A percentile compares a stretch with the other conserved stretches of the same genome.
phyloP scores from a whole-genome alignment of 2,888 invertebrate genomes.

The Tetramorium bicarinatum region DNA sequence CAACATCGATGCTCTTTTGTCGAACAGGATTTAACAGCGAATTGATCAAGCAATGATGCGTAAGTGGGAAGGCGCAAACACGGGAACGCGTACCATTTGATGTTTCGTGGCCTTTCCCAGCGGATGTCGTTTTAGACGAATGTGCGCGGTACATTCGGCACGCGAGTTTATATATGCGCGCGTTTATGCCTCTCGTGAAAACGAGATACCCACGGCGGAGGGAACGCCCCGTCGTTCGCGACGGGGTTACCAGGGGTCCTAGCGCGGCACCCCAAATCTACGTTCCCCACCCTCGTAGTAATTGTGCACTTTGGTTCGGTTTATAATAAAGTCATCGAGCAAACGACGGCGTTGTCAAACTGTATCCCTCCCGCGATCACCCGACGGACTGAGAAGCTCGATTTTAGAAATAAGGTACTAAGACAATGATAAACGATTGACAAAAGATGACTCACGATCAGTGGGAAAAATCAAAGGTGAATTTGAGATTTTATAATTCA shows the following conservation, averaged over 20 bases:
- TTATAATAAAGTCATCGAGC: constrained; percentile 82
- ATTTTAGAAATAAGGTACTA: not conserved
- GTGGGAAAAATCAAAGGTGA: not conserved
- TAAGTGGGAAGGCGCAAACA: constrained; percentile 79
- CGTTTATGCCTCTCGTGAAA: constrained; percentile 71
- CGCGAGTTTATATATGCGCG: constrained; percentile 55
- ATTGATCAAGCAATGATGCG: constrained; percentile 80
- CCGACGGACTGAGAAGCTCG: constrained; percentile 33
- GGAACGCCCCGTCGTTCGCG: constrained; percentile 78
- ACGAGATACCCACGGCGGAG: constrained; percentile 74
- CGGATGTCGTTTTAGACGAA: constrained; percentile 63
- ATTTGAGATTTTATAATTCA: not conserved
- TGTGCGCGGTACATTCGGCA: constrained; percentile 57
- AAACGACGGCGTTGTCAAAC: constrained; percentile 67
- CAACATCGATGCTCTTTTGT: not conserved
- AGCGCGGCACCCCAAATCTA: constrained; percentile 68
- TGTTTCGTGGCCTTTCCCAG: constrained; percentile 65
- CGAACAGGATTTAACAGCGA: constrained; percentile 70
- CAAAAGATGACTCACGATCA: not conserved
- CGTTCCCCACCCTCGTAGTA: constrained; percentile 76
- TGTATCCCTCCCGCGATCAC: constrained; percentile 56
- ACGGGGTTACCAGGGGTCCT: constrained; percentile 67
- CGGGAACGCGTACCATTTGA: constrained; percentile 76
- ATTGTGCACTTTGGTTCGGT: constrained; percentile 81
- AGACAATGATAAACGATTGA: not conserved